A percentile compares a stretch with the other conserved stretches of the same genome.
phyloP scores from a whole-genome alignment of 2,797 vertebrate genomes.

The Benthosema pterotum region DNA sequence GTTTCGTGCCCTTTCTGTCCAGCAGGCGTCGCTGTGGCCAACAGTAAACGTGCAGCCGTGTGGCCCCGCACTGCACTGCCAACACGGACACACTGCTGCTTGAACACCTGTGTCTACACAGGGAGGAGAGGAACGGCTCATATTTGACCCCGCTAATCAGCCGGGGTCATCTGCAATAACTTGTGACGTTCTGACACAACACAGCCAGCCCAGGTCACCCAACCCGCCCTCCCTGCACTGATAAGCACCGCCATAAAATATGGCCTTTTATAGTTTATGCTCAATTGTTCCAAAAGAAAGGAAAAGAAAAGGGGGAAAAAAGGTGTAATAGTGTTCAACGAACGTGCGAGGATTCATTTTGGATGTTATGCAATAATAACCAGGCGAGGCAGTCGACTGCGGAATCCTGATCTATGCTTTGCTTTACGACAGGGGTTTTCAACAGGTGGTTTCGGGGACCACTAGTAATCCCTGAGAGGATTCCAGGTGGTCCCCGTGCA shows the following conservation, averaged over 20 bases:
- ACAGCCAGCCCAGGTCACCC: constrained; percentile 28
- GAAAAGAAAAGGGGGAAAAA: too few relatives aligned
- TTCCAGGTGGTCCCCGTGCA: too few relatives aligned
- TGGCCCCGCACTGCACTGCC: too few relatives aligned
- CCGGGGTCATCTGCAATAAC: constrained; percentile 45
- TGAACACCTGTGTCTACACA: constrained; percentile 76
- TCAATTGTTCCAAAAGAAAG: constrained; percentile 1
- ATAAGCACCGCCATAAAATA: constrained; percentile 28
- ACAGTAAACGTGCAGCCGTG: not conserved
- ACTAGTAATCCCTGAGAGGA: too few relatives aligned
- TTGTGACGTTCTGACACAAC: constrained; percentile 48
- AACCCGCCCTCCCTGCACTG: constrained; percentile 11
- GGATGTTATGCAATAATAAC: not conserved
- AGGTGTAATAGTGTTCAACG: not conserved
- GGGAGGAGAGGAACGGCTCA: constrained; percentile 23
- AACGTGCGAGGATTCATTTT: not conserved
- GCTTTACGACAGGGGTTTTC: too few relatives aligned
- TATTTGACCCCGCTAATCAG: constrained; percentile 67
- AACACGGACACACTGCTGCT: too few relatives aligned
- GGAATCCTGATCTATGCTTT: not conserved
- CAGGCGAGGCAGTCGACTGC: too few relatives aligned
- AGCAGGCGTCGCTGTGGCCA: constrained; percentile 54
- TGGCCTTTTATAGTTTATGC: constrained; percentile 39
- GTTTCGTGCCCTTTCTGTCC: constrained; percentile 16
- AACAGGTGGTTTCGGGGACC: too few relatives aligned